Base-by-base conservation (phyloP, 2,888 invertebrate species). In the Eretmocerus hayati region DNA sequence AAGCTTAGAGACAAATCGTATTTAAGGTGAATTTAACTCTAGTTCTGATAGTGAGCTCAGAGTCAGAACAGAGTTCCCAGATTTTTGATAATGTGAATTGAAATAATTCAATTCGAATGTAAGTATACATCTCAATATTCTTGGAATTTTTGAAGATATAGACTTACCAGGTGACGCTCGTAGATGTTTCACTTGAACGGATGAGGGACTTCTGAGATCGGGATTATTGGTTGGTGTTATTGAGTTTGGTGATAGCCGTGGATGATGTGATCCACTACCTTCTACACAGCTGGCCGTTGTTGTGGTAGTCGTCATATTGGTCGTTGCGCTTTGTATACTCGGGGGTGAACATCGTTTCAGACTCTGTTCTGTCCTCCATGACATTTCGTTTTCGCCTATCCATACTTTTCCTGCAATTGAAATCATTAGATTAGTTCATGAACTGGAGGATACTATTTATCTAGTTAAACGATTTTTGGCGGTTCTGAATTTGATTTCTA, bases 311-410 rank as follows among this genome's bases (percentile, higher is more conserved):
- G 58, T 56, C 48, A 60, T 61, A 43, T 54, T 53, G 30, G 61
- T 59, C 22, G 62, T 62, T 26, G 58, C 59, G 31, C 58, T 52
- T 47, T 63, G 60, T 8, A 63, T 59, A 53, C 57, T 60, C 47
- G 62, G 9, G 2, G 54, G 52, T 15, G 54, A 52, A 26, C 43
- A 41, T 42, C 54, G 48, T 56, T 66, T 68, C 41, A 64, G 62
- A 40, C 60, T 60, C 56, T 66, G 66, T 41, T 71, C 69, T 47
- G 65, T 65, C 50, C 65, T 64, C 71, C 71, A 71, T 60, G 66
- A 57, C 40, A 63, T 62, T 46, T 71, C 71, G 59, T 60, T 67
- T 48, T 69, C 69, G 41, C 64, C 65, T 49, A 67, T 60, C 70
- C 71, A 71, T 48, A 66, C 54, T 61, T 71, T 71, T 41, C 67